Conservation (phyloP, 1,140 invertebrate genomes). For the Heliconius congener region DNA sequence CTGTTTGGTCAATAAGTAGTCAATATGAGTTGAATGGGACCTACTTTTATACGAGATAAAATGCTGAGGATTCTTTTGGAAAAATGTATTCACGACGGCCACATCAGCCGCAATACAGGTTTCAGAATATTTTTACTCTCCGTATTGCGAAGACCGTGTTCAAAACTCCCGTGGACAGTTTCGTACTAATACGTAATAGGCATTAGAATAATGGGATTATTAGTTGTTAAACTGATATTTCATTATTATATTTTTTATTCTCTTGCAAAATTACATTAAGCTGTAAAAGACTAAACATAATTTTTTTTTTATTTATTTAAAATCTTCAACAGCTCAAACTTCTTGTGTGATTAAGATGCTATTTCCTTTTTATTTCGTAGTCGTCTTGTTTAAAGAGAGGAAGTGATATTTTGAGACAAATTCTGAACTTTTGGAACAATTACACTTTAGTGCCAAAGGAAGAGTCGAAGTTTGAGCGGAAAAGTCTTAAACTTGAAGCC, state of each 20-base stretch:
- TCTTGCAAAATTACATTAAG: background rate
- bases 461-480: conserved; percentile 50
- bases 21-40: too few species aligned
- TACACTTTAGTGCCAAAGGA: conserved; percentile 58
- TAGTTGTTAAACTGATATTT: background rate
- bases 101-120: too few species aligned
- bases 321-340: conserved; percentile 2
- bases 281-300: background rate
- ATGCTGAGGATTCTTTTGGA: too few species aligned
- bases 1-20: too few species aligned
- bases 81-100: too few species aligned
- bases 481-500: conserved; percentile 57
- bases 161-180: too few species aligned
- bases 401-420: conserved; percentile 59
- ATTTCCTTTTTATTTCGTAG: background rate
- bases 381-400: conserved; percentile 19
- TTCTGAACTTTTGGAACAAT: conserved; percentile 57
- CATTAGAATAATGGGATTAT: too few species aligned
- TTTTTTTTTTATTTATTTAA: background rate
- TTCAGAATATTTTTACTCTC: too few species aligned
- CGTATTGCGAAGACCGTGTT: too few species aligned
- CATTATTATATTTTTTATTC: background rate
- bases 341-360: conserved; percentile 13
- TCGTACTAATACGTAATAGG: too few species aligned
- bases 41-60: too few species aligned